Percentiles rank a stretch among this genome's conserved stretches.
Conservation (phyloP, 2,113 vertebrate genomes). For the Corynorhinus townsendii region DNA sequence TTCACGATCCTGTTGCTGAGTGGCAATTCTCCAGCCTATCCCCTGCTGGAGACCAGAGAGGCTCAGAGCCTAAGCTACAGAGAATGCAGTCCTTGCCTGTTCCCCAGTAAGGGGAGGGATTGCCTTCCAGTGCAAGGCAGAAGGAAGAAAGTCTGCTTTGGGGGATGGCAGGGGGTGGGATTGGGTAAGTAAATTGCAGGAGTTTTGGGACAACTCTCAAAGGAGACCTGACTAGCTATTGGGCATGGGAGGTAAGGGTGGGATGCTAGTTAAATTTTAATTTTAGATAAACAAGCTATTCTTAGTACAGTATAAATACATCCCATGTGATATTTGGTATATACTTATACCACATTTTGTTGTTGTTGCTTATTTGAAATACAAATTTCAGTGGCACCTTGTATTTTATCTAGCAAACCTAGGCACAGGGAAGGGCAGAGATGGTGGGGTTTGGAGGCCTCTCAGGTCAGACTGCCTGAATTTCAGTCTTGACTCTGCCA, state of each 20-base stretch:
- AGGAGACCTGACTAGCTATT: background rate
- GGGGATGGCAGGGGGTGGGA: too few relatives aligned
- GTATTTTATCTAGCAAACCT: background rate
- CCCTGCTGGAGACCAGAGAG: background rate
- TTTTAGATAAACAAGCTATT: background rate
- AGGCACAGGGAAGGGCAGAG: background rate
- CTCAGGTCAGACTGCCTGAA: background rate
- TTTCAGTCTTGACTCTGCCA: background rate
- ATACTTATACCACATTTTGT: background rate
- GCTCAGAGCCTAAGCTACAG: background rate
- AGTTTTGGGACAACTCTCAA: background rate
- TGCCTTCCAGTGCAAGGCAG: too few relatives aligned
- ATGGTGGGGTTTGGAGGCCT: background rate
- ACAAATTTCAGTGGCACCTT: too few relatives aligned
- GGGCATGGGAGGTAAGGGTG: accelerated
- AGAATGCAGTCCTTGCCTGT: background rate
- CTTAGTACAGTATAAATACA: background rate
- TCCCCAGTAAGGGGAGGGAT: too few relatives aligned
- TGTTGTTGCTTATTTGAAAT: background rate
- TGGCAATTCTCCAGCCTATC: background rate
- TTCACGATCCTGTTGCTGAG: background rate
- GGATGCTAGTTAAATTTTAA: background rate
- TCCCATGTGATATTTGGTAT: background rate
- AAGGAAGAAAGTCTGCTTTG: background rate
- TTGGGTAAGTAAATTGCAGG: background rate